These are phyloP conservation scores for Atrina japonica DNA, from an alignment of 2,888 invertebrate species.

Conservation along the genomic window DNA sequence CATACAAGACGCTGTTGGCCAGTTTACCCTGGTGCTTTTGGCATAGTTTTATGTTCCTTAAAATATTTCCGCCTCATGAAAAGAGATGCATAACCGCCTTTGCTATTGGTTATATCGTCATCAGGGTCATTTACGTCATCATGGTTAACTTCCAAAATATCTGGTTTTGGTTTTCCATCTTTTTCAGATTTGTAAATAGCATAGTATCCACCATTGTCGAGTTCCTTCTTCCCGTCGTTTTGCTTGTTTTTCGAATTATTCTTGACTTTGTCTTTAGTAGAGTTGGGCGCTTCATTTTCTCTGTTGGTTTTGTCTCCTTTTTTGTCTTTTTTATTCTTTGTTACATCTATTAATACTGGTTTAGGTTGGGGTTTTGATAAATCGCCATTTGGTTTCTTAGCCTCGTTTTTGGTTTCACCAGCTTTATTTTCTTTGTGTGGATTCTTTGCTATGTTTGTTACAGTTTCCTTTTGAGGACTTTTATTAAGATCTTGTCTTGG, in stretches of 20 bases:
- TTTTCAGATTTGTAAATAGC: slow-evolving; percentile 14
- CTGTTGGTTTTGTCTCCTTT: not conserved
- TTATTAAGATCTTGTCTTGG: no score
- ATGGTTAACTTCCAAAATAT: slow-evolving; percentile 22
- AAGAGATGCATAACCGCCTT: slow-evolving; percentile 2
- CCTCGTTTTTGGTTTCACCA: not conserved
- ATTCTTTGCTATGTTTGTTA: no score
- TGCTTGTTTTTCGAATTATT: no score
- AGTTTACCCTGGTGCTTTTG: slow-evolving; percentile 1
- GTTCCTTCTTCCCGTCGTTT: slow-evolving; percentile 5
- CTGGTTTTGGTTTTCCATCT: slow-evolving; percentile 12
- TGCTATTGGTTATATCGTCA: not conserved
- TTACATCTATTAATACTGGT: no score
- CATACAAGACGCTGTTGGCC: no score
- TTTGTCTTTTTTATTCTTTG: no score
- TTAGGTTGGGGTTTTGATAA: no score
- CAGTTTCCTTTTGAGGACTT: no score
- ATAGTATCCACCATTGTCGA: slow-evolving; percentile 14
- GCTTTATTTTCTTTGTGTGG: not conserved
- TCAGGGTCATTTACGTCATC: slow-evolving; percentile 12
- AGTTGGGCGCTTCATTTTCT: not conserved
- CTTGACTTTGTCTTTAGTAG: no score
- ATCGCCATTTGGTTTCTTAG: not conserved
- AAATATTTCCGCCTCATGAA: slow-evolving; percentile 14
- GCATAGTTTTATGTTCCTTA: slow-evolving; percentile 9